Conservation (phyloP, 2,888 invertebrate genomes). For the Parnassius smintheus region DNA sequence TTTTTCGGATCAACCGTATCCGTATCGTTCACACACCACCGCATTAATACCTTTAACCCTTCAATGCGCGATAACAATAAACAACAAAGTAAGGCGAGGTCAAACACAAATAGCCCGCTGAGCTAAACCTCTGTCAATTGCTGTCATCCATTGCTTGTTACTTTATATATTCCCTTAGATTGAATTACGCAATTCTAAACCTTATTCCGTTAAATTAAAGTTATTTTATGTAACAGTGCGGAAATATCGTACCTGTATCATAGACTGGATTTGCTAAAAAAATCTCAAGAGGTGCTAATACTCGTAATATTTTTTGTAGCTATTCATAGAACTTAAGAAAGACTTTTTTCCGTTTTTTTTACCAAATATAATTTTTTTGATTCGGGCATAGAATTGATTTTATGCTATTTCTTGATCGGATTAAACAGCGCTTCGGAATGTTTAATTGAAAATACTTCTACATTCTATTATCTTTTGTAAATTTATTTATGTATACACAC, state of each 20-base stretch:
- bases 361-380: not conserved
- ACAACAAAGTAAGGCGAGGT: slow-evolving; percentile 36
- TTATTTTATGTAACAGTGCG: not conserved
- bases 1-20: not conserved
- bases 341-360: not conserved
- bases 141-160: slow-evolving; percentile 33
- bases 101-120: slow-evolving; percentile 45
- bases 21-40: slow-evolving; percentile 55
- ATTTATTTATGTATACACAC: no score
- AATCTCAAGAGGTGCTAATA: slow-evolving; percentile 26
- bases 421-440: not conserved
- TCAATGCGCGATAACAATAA: slow-evolving; percentile 43
- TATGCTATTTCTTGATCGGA: slow-evolving; percentile 8
- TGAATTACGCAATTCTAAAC: not conserved
- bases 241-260: slow-evolving; percentile 5
- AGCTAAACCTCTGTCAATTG: slow-evolving; percentile 49
- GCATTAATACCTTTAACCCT: slow-evolving; percentile 42
- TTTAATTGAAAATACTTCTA: not conserved
- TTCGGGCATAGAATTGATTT: slow-evolving; percentile 13
- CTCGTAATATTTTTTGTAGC: slow-evolving; percentile 19
- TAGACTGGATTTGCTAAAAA: slow-evolving; percentile 26
- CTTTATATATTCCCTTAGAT: not conserved
- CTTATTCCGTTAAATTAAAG: slow-evolving; percentile 4
- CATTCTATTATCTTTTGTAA: not conserved
- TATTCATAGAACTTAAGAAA: slow-evolving; percentile 4